Evolutionary conservation across 1,140 invertebrate species (phyloP).

Genomic region (Psix sp.): DNA sequence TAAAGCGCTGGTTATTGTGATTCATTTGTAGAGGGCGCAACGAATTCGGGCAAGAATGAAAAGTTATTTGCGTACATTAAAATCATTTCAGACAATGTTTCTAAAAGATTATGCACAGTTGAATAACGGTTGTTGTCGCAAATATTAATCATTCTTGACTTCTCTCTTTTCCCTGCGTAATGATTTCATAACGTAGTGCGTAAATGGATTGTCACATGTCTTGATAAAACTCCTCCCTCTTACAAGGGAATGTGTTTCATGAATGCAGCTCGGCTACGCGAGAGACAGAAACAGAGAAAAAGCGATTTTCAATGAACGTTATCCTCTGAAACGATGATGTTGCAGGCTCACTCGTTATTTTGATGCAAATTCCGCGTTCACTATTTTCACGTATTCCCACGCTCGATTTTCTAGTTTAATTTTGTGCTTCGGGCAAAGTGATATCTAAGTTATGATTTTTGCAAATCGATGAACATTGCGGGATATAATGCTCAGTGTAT

Average conservation of each 20-base stretch:
- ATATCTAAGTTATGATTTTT: too few relatives aligned
- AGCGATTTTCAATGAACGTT: slow-evolving; percentile 32
- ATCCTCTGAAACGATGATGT: slow-evolving; percentile 18
- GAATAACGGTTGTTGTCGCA: slow-evolving; percentile 20
- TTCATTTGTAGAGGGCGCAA: too few relatives aligned
- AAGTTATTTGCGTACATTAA: too few relatives aligned
- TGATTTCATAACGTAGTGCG: slow-evolving; percentile 45
- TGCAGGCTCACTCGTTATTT: slow-evolving; percentile 23
- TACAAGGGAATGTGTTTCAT: slow-evolving; percentile 29
- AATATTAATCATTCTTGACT: slow-evolving; percentile 38
- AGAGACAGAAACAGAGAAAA: neutral
- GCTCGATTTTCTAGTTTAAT: slow-evolving; percentile 8
- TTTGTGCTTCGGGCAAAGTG: neutral
- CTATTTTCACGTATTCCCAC: slow-evolving; percentile 17
- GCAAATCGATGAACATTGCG: slow-evolving; percentile 6
- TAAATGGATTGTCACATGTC: slow-evolving; percentile 54
- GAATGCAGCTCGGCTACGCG: slow-evolving; percentile 1
- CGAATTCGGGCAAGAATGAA: too few relatives aligned
- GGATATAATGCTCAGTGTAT: too few relatives aligned
- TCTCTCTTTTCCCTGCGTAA: slow-evolving; percentile 48
- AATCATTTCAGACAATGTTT: too few relatives aligned
- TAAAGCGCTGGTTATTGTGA: too few relatives aligned
- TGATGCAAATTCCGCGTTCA: slow-evolving; percentile 21
- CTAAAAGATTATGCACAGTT: slow-evolving; percentile 5
- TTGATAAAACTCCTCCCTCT: slow-evolving; percentile 50